phyloP scores from a whole-genome alignment of 2,888 invertebrate species.

The Teleiodes luculella region DNA sequence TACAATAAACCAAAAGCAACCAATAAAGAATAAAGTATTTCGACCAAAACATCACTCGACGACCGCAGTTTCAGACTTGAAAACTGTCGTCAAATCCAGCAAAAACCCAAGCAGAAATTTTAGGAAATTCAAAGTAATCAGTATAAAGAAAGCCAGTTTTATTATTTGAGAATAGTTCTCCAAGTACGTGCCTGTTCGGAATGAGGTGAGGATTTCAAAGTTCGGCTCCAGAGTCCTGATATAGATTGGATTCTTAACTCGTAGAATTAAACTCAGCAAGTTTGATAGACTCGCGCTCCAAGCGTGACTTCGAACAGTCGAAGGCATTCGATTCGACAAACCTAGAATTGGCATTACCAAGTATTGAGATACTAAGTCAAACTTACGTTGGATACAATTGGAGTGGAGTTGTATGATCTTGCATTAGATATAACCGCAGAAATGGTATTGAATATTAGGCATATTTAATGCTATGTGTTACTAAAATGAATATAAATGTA shows the following conservation, averaged over 20 bases:
- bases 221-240: slow-evolving; percentile 6
- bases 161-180: slow-evolving; percentile 37
- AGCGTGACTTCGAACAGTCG: neutral
- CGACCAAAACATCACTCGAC: neutral
- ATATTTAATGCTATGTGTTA: no score
- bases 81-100: slow-evolving; percentile 4
- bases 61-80: neutral
- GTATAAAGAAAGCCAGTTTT: slow-evolving; percentile 28
- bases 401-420: no score
- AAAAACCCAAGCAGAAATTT: slow-evolving; percentile 9
- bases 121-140: slow-evolving; percentile 28
- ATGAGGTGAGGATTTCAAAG: slow-evolving; percentile 31
- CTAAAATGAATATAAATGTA: no score
- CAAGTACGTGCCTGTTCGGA: slow-evolving; percentile 33
- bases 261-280: slow-evolving; percentile 29
- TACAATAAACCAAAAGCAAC: neutral
- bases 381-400: neutral
- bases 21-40: neutral
- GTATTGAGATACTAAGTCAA: neutral
- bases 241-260: slow-evolving; percentile 29
- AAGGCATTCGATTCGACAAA: neutral
- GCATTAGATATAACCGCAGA: no score
- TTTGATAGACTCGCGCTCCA: slow-evolving; percentile 29
- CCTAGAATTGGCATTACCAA: neutral
- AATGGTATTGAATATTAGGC: no score